Conservation (phyloP, 2,888 invertebrate genomes). For the Apoda limacodes region DNA sequence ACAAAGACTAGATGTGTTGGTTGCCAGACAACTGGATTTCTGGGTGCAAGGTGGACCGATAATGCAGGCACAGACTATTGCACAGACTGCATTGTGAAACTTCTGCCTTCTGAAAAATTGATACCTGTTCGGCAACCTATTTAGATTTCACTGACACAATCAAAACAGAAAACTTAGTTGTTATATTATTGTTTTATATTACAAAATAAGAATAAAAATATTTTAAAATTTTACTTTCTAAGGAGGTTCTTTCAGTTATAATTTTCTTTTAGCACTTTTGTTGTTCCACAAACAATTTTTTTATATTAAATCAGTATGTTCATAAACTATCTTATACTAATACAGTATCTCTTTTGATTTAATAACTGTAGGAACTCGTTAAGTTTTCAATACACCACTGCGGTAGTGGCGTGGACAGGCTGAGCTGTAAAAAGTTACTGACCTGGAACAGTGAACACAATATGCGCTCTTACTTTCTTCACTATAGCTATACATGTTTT, state of each 20-base stretch:
- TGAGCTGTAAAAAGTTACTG: slow-evolving; percentile 52
- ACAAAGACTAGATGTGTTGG: slow-evolving; percentile 56
- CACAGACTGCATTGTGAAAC: slow-evolving; percentile 54
- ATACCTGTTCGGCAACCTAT: slow-evolving; percentile 44
- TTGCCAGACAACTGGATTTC: slow-evolving; percentile 50
- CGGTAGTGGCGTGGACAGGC: slow-evolving; percentile 36
- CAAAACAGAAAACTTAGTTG: too few relatives aligned
- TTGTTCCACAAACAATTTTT: too few relatives aligned
- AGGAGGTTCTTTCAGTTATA: too few relatives aligned
- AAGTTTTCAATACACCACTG: slow-evolving; percentile 18
- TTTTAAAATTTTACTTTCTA: background rate
- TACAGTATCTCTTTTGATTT: background rate
- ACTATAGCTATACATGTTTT: too few relatives aligned
- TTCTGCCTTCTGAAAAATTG: slow-evolving; percentile 46
- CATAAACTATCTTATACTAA: too few relatives aligned
- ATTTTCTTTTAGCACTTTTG: background rate
- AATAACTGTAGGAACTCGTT: slow-evolving; percentile 4
- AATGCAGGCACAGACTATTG: slow-evolving; percentile 61
- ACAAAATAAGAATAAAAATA: background rate
- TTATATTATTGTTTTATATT: too few relatives aligned
- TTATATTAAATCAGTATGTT: too few relatives aligned
- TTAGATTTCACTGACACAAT: too few relatives aligned
- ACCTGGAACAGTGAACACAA: slow-evolving; percentile 61
- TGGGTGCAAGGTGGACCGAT: slow-evolving; percentile 61
- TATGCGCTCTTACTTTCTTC: too few relatives aligned